Conservation (phyloP, 2,888 invertebrate genomes). For the Brenthis daphne region DNA sequence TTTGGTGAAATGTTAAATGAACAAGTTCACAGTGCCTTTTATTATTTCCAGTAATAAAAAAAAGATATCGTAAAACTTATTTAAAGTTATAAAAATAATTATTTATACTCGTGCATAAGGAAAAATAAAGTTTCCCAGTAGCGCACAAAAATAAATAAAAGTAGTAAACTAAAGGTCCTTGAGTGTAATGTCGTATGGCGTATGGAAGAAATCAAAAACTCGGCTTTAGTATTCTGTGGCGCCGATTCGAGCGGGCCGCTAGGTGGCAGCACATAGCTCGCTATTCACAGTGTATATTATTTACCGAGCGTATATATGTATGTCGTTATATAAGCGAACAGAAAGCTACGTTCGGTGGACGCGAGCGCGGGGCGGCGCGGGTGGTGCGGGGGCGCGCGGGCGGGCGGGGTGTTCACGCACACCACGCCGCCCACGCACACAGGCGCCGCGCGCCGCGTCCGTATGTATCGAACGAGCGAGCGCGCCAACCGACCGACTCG, state of each 20-base stretch:
- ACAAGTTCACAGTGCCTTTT: background rate
- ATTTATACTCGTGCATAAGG: slow-evolving; percentile 23
- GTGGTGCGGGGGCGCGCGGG: slow-evolving; percentile 41
- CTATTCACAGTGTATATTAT: slow-evolving; percentile 79
- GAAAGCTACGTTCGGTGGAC: slow-evolving; percentile 74
- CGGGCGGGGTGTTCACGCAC: slow-evolving; percentile 44
- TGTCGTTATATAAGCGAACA: slow-evolving; percentile 81
- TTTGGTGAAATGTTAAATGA: too few species aligned
- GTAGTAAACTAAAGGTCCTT: slow-evolving; percentile 41
- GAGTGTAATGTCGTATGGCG: slow-evolving; percentile 34
- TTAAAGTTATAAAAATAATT: slow-evolving; percentile 19
- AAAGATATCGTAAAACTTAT: background rate
- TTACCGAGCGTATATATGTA: slow-evolving; percentile 73
- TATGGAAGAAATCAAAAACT: slow-evolving; percentile 62
- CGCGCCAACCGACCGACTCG: slow-evolving; percentile 78
- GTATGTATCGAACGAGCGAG: slow-evolving; percentile 76
- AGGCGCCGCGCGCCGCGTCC: slow-evolving; percentile 54
- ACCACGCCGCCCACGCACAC: slow-evolving; percentile 57
- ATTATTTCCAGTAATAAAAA: background rate
- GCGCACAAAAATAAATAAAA: slow-evolving; percentile 35
- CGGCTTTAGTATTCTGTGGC: slow-evolving; percentile 59
- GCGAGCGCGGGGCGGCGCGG: slow-evolving; percentile 47
- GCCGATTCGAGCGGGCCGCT: slow-evolving; percentile 64
- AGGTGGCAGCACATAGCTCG: slow-evolving; percentile 80
- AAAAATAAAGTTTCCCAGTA: slow-evolving; percentile 38